Base-by-base conservation (phyloP, 2,888 invertebrate genomes). In the Pecten maximus region DNA sequence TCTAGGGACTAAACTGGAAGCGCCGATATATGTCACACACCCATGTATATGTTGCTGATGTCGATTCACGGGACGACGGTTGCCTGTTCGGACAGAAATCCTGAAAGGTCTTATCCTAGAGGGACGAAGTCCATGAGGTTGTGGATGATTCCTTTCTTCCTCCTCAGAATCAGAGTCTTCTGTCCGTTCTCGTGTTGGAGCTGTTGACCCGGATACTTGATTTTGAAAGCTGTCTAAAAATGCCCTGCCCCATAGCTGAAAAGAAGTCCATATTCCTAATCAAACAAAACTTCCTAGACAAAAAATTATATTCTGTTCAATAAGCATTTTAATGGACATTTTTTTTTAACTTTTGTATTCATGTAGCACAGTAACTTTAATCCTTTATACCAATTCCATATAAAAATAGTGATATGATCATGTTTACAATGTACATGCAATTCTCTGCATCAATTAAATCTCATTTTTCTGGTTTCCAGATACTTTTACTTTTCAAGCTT, bases 211-310 rank as follows among this genome's bases (percentile, higher is more conserved):
- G 40, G 89, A 74, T 54, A 92, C 89, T 89, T 93, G 94, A 88
- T 92, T 92, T 23, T 92, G 92, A 92, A 94, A 93, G 92, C 92
- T 93, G 89, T 95, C 94, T 90, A 95, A 89, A 91, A 95, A 94
- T 48, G 95, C 94, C 89, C 94, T 90, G 0, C 94, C 94, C 95
- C 94, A 95, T 90, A 95, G 88, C 95, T 95, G 91, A 88, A 92
- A 93, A 50, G 60, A 88, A n/a, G 0, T 54, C 2, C 6, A 54
- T 23, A 54, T 19, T 54, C 23, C 23, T 23, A 15, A 2, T 23
- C 6, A 50, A 50, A 50, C n/a, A n/a, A n/a, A n/a, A n/a, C n/a
- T n/a, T n/a, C n/a, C n/a, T n/a, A n/a, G n/a, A n/a, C n/a, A n/a
- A n/a, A n/a, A n/a, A n/a, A n/a, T n/a, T n/a, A n/a, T n/a, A n/a